These are phyloP conservation scores for Mustela lutreola DNA, from an alignment of 2,113 vertebrate genomes.

Conservation along the genomic window DNA sequence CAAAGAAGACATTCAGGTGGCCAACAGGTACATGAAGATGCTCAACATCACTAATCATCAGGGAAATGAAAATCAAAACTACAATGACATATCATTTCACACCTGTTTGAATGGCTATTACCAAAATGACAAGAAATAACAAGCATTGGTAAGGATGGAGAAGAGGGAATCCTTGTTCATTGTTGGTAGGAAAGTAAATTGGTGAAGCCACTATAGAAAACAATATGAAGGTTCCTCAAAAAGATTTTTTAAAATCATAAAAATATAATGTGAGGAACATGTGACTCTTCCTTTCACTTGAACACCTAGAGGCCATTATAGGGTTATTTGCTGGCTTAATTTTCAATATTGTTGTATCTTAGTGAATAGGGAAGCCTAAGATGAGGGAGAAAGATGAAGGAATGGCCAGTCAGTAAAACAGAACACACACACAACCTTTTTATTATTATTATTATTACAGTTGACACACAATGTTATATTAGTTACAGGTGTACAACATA, in stretches of 20 bases:
- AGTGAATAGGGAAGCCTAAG: too few relatives aligned
- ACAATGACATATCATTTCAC: neutral
- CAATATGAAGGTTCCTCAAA: neutral
- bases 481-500: too few relatives aligned
- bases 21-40: neutral
- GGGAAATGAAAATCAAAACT: neutral
- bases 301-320: too few relatives aligned
- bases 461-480: too few relatives aligned
- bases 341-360: too few relatives aligned
- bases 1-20: neutral
- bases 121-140: neutral
- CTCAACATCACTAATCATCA: neutral
- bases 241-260: neutral
- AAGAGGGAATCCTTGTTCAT: neutral
- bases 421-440: too few relatives aligned
- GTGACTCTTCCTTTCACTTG: too few relatives aligned
- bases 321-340: too few relatives aligned
- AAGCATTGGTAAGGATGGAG: neutral
- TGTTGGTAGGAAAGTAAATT: neutral
- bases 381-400: too few relatives aligned
- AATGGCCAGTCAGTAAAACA: too few relatives aligned
- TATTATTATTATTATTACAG: too few relatives aligned
- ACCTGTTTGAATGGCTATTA: neutral
- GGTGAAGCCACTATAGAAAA: neutral
- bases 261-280: too few relatives aligned